Evolutionary conservation across 2,888 invertebrate genomes (phyloP).

Genomic region (Drosophila austrosaltans): DNA sequence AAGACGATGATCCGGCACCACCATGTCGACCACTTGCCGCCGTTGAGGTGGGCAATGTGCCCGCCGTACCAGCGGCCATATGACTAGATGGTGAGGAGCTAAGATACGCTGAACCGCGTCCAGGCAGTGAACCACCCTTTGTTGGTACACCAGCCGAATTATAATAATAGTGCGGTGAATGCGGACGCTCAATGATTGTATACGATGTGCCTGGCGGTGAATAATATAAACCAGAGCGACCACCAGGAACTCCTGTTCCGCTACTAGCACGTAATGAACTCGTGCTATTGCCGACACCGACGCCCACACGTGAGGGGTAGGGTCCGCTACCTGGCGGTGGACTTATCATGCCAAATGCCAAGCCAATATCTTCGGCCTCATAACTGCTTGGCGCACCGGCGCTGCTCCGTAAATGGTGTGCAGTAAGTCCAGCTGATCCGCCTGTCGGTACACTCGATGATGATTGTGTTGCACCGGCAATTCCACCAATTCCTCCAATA

Average conservation of each 20-base stretch:
- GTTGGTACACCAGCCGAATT: slow-evolving; percentile 83
- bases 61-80: slow-evolving; percentile 84
- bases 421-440: slow-evolving; percentile 79
- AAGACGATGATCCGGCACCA: slow-evolving; percentile 62
- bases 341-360: slow-evolving; percentile 79
- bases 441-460: slow-evolving; percentile 80
- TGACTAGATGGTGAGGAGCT: slow-evolving; percentile 86
- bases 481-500: slow-evolving; percentile 53
- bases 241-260: slow-evolving; percentile 82
- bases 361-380: slow-evolving; percentile 83
- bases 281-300: slow-evolving; percentile 78
- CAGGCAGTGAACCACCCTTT: slow-evolving; percentile 83
- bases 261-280: slow-evolving; percentile 84
- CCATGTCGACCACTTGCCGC: slow-evolving; percentile 84
- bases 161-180: slow-evolving; percentile 86
- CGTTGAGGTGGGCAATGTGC: slow-evolving; percentile 82
- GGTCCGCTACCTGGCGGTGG: slow-evolving; percentile 76
- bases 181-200: slow-evolving; percentile 93
- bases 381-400: slow-evolving; percentile 81
- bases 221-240: slow-evolving; percentile 90
- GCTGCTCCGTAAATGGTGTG: slow-evolving; percentile 79
- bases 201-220: slow-evolving; percentile 95
- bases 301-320: slow-evolving; percentile 72
- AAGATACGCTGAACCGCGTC: slow-evolving; percentile 88
- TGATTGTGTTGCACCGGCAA: slow-evolving; percentile 72